phyloP scores from a whole-genome alignment of 2,888 invertebrate species.

The Caenorhabditis angaria region DNA sequence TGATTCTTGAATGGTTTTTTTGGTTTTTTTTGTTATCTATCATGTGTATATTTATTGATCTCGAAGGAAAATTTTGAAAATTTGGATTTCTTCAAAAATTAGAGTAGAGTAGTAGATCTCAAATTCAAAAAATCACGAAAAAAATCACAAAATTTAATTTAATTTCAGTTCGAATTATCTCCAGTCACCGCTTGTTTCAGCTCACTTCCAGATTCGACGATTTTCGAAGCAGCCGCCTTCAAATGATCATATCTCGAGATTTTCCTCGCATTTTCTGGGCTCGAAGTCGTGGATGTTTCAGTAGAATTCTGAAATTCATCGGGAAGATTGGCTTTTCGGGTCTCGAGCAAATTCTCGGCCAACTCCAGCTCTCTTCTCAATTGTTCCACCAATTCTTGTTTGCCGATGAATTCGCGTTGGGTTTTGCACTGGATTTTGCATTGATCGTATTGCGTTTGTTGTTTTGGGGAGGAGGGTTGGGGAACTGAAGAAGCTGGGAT shows the following conservation, averaged over 20 bases:
- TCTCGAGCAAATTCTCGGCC: slow-evolving; percentile 33
- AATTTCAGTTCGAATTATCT: slow-evolving; percentile 1
- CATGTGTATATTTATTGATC: slow-evolving; percentile 23
- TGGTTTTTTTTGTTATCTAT: not conserved
- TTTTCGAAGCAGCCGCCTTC: slow-evolving; percentile 32
- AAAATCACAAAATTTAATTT: slow-evolving; percentile 9
- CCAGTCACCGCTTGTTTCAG: slow-evolving; percentile 35
- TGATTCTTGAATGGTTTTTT: slow-evolving; percentile 23
- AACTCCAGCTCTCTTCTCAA: slow-evolving; percentile 47
- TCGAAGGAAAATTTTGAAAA: slow-evolving; percentile 13
- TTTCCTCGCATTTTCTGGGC: not conserved
- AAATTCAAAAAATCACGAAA: too few relatives aligned
- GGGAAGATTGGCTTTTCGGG: not conserved
- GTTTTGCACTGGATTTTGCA: slow-evolving; percentile 56
- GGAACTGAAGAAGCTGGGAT: too few relatives aligned
- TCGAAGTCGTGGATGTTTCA: not conserved
- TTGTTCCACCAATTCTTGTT: slow-evolving; percentile 47
- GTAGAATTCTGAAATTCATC: not conserved
- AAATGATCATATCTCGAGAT: slow-evolving; percentile 31
- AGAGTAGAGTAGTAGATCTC: too few relatives aligned
- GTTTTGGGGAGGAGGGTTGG: not conserved
- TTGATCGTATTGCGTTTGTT: slow-evolving; percentile 50
- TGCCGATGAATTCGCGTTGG: slow-evolving; percentile 44
- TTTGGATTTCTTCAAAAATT: too few relatives aligned
- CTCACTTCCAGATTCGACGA: slow-evolving; percentile 33